Evolutionary conservation across 2,888 invertebrate species (phyloP), one percentile per base, ranked within the genome.

Genomic region (Polyommatus iphigenia): DNA sequence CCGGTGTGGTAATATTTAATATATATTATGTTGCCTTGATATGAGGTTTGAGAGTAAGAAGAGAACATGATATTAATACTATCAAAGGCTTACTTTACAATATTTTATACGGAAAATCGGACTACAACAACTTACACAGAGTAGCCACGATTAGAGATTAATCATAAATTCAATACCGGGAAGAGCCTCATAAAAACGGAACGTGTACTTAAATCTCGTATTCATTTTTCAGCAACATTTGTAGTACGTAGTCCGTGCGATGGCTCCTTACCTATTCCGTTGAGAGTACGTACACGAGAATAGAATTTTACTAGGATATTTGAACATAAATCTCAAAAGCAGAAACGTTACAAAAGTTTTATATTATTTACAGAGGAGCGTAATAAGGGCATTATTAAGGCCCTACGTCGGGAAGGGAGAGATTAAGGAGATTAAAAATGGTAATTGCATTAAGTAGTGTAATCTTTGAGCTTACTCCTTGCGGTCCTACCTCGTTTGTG

Each of bases 221-320:
- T 79, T 79, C 77, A 80, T 79, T 80, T 80, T 80, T 79, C 80
- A 79, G 77, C 76, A 79, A 79, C 80, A 79, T 80, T 80, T 80
- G 80, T 80, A 78, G 78, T 78, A 77, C 78, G 59, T 77, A 77
- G 76, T 77, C 78, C 76, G 76, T 79, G 79, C 50, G 54, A 75
- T 75, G 77, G 79, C 76, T 77, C 80, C 79, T 80, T 79, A 78
- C 79, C 78, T 79, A 78, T 79, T 79, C 79, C 79, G 79, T 73
- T 77, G 80, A 80, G 80, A 79, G 78, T 79, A 41, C 46, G 41
- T 72, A 73, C 78, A 78, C 78, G 76, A 77, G 78, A 79, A 79
- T 80, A 79, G 80, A 79, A 80, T 80, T 79, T 80, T 78, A 78
- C 78, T 78, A 73, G 24, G 41, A 50, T 73, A 75, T 75, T 75